Evolutionary conservation across 2,888 invertebrate species (phyloP).

Genomic region (Drosophila anceps): DNA sequence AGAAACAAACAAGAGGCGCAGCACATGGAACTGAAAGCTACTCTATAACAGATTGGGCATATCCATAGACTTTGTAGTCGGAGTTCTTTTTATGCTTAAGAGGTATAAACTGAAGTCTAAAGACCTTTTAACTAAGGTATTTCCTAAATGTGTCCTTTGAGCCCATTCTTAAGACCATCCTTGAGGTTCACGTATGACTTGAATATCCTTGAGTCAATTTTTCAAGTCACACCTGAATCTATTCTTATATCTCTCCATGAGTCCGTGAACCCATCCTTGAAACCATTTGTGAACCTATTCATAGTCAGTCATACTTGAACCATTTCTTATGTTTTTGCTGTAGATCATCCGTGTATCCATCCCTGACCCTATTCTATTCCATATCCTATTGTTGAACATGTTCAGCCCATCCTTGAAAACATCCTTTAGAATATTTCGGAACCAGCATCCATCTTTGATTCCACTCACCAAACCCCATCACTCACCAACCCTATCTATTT

Average conservation of each 20-base stretch:
- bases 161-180: too few relatives aligned
- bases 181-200: too few relatives aligned
- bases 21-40: slow-evolving; percentile 2
- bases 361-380: neutral
- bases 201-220: too few relatives aligned
- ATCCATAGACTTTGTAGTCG: neutral
- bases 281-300: too few relatives aligned
- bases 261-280: neutral
- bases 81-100: too few relatives aligned
- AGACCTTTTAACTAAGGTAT: neutral
- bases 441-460: neutral
- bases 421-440: neutral
- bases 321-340: neutral
- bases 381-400: too few relatives aligned
- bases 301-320: too few relatives aligned
- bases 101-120: neutral
- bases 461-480: too few relatives aligned
- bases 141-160: neutral
- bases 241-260: too few relatives aligned
- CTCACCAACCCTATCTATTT: too few relatives aligned
- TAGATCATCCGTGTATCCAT: neutral
- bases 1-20: slow-evolving; percentile 1
- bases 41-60: slow-evolving; percentile 5
- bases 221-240: too few relatives aligned
- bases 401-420: too few relatives aligned